Percentiles rank a stretch among this genome's conserved stretches.
phyloP scores from a whole-genome alignment of 2,888 invertebrate species.

The Actias luna region DNA sequence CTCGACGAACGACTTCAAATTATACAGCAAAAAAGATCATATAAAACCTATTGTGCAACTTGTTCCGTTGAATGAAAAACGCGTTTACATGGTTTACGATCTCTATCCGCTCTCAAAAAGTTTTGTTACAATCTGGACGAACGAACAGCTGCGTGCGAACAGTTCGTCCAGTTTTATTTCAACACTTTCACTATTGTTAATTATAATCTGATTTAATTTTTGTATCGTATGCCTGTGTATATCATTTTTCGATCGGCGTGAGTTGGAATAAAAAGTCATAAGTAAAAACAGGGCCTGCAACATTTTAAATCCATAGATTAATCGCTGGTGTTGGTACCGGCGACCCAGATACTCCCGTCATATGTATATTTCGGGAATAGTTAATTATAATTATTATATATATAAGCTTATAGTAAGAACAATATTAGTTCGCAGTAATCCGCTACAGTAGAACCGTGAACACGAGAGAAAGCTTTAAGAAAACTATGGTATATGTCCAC shows the following conservation, averaged over 20 bases:
- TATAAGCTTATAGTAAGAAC: background rate
- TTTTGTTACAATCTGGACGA: background rate
- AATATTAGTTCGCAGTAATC: background rate
- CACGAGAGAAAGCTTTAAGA: too few species aligned
- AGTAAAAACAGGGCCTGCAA: constrained; percentile 1
- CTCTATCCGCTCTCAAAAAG: constrained; percentile 5
- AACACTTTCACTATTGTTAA: background rate
- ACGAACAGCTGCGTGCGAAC: background rate
- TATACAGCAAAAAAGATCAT: background rate
- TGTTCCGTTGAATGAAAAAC: background rate
- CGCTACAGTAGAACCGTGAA: background rate
- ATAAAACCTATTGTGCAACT: background rate
- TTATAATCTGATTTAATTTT: too few species aligned
- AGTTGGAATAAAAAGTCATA: background rate
- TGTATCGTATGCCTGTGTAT: too few species aligned
- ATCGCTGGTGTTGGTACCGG: constrained; percentile 13
- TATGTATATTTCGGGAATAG: constrained; percentile 13
- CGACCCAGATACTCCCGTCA: constrained; percentile 16
- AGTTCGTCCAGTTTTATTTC: background rate
- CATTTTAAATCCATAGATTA: constrained; percentile 12
- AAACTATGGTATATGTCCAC: too few species aligned
- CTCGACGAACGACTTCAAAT: background rate
- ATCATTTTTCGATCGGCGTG: background rate
- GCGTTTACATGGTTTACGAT: background rate
- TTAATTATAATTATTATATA: background rate